Evolutionary conservation across 1,140 invertebrate genomes (phyloP).

Genomic region (Drosophila orena): DNA sequence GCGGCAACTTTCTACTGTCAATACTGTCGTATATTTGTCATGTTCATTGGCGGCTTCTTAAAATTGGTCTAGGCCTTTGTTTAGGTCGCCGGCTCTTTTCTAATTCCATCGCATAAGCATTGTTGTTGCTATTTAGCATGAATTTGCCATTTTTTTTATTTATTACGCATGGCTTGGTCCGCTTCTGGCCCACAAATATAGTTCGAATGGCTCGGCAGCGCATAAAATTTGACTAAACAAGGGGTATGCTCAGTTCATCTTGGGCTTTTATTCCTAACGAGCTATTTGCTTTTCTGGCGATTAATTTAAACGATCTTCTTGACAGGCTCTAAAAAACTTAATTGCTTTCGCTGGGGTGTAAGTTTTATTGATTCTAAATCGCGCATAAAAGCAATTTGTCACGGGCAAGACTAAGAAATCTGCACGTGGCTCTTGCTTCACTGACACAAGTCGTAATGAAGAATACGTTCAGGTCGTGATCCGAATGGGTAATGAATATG

Average conservation of each 20-base stretch:
- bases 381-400: conserved; percentile 37
- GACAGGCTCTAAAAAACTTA: neutral
- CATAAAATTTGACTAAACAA: conserved; percentile 48
- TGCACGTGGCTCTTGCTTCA: conserved; percentile 55
- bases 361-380: conserved; percentile 56
- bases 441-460: conserved; percentile 37
- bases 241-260: conserved; percentile 32
- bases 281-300: conserved; percentile 25
- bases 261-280: conserved; percentile 28
- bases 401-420: conserved; percentile 4
- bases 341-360: conserved; percentile 32
- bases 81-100: conserved; percentile 14
- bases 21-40: conserved; percentile 76
- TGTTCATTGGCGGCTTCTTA: conserved; percentile 71
- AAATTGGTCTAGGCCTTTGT: conserved; percentile 78
- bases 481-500: conserved; percentile 45
- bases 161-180: conserved; percentile 56
- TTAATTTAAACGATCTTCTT: conserved; percentile 47
- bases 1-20: conserved; percentile 77
- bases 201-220: conserved; percentile 15
- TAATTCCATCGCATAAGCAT: conserved; percentile 1
- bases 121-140: conserved; percentile 70
- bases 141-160: conserved; percentile 66
- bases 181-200: conserved; percentile 59
- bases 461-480: conserved; percentile 50